Percentiles rank a stretch among this genome's conserved stretches.
phyloP scores from a whole-genome alignment of 2,888 invertebrate genomes.

The Hemithea aestivaria region DNA sequence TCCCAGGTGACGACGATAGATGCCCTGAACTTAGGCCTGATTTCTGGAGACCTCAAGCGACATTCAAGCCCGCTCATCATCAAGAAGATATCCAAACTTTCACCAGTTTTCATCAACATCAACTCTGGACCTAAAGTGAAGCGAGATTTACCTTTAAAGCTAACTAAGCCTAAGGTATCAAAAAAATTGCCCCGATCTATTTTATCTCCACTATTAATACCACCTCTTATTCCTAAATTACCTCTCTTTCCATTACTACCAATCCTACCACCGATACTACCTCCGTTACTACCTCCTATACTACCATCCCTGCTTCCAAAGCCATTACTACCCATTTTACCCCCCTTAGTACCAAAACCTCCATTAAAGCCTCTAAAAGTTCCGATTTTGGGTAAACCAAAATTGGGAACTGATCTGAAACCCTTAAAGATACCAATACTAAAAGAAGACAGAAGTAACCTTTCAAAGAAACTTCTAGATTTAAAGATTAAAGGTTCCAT shows the following conservation, averaged over 20 bases:
- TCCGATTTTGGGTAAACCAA: conserved; percentile 37
- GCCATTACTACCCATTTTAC: conserved; percentile 27
- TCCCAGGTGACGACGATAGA: conserved; percentile 14
- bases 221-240: conserved; percentile 24
- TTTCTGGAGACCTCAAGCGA: conserved; percentile 45
- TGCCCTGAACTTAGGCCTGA: conserved; percentile 40
- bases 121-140: conserved; percentile 31
- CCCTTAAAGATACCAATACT: conserved; percentile 26
- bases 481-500: conserved; percentile 46
- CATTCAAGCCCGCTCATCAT: conserved; percentile 38
- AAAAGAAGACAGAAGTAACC: conserved; percentile 22
- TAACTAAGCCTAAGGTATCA: conserved; percentile 14
- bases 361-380: conserved; percentile 36
- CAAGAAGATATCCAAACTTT: conserved; percentile 38
- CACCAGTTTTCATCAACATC: conserved; percentile 49
- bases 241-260: conserved; percentile 29
- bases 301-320: conserved; percentile 29
- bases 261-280: conserved; percentile 25
- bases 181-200: conserved; percentile 24
- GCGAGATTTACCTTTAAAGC: conserved; percentile 16
- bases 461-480: conserved; percentile 41
- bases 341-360: conserved; percentile 25
- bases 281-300: conserved; percentile 29
- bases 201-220: conserved; percentile 26
- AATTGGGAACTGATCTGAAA: conserved; percentile 35